Conservation (phyloP, 2,113 vertebrate genomes). For the Mobula hypostoma region DNA sequence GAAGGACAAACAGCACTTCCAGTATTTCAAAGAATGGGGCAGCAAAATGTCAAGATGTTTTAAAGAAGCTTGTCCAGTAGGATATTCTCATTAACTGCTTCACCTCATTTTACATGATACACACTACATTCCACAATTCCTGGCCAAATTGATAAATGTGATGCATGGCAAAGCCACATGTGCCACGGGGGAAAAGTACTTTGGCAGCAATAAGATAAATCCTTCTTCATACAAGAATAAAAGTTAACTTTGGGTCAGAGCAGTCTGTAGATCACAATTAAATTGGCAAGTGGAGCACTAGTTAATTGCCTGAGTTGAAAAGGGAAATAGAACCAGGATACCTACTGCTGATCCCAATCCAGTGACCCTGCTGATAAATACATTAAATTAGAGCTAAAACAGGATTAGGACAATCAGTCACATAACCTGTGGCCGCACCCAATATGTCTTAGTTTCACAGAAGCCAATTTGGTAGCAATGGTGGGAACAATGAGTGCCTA, state of each 20-base stretch:
- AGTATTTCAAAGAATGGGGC: background rate
- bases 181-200: background rate
- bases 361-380: background rate
- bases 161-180: background rate
- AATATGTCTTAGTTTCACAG: background rate
- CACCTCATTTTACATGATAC: background rate
- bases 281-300: background rate
- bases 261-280: background rate
- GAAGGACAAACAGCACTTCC: background rate
- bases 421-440: background rate
- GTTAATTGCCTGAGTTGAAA: background rate
- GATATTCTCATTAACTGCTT: background rate
- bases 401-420: background rate
- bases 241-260: background rate
- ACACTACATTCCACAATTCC: background rate
- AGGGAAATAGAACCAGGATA: background rate
- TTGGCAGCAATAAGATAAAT: background rate
- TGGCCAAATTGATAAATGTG: background rate
- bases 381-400: background rate
- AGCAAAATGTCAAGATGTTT: background rate
- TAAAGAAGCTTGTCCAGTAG: background rate
- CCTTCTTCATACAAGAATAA: background rate
- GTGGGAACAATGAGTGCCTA: background rate
- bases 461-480: background rate
- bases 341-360: background rate